A percentile compares a stretch with the other conserved stretches of the same genome.
Evolutionary conservation across 2,888 invertebrate genomes (phyloP).

Genomic region (Stenchaetothrips biformis): DNA sequence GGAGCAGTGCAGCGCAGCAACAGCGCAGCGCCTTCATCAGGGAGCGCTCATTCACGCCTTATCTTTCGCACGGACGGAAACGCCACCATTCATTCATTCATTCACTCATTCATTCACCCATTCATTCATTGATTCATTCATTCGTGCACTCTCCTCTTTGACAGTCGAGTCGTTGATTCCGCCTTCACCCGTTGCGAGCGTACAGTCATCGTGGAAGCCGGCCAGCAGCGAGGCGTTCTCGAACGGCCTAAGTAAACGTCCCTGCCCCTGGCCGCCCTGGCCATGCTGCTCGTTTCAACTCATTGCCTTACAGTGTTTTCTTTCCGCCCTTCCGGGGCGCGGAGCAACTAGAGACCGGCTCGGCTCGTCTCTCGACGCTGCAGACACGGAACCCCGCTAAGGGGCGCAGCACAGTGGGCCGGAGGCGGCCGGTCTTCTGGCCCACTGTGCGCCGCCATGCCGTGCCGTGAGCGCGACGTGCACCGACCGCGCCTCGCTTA

Average conservation of each 20-base stretch:
- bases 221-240: neutral
- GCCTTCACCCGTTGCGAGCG: neutral
- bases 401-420: too few species aligned
- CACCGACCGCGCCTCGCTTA: neutral
- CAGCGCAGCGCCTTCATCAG: too few species aligned
- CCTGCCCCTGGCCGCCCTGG: too few species aligned
- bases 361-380: too few species aligned
- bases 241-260: neutral
- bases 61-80: neutral
- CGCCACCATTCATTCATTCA: neutral
- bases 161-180: neutral
- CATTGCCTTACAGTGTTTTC: neutral
- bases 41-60: neutral
- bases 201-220: neutral
- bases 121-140: neutral
- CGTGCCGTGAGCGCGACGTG: neutral
- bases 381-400: too few species aligned
- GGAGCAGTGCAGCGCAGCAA: too few species aligned
- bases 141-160: neutral
- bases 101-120: neutral
- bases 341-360: too few species aligned
- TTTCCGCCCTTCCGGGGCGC: constrained; percentile 4
- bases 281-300: neutral
- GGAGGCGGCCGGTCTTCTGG: too few species aligned
- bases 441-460: neutral